Evolutionary conservation across 2,888 invertebrate genomes (phyloP).

Genomic region (Allophyes oxyacanthae): DNA sequence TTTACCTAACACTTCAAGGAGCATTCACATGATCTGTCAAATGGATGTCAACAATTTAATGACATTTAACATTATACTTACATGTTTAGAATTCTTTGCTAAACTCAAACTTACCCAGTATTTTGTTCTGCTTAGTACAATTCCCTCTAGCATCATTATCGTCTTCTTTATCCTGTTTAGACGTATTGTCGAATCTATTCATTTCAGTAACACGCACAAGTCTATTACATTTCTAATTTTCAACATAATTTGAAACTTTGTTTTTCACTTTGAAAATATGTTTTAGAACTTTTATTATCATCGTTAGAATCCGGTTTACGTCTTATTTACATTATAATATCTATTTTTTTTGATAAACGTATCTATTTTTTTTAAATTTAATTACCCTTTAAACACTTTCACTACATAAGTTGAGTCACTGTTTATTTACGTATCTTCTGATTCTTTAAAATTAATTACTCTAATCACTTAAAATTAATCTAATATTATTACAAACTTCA

Average conservation of each 20-base stretch:
- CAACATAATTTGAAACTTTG: constrained; percentile 37
- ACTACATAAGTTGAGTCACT: background rate
- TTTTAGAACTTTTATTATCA: constrained; percentile 23
- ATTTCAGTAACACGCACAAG: constrained; percentile 65
- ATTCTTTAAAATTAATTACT: background rate
- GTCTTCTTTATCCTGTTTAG: constrained; percentile 75
- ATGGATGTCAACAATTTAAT: too few species aligned
- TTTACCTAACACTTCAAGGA: too few species aligned
- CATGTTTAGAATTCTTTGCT: too few species aligned
- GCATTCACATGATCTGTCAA: too few species aligned
- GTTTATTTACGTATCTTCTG: background rate
- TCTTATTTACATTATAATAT: constrained; percentile 4
- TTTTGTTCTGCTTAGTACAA: constrained; percentile 81
- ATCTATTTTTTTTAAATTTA: too few species aligned
- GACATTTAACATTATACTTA: background rate
- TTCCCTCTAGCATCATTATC: constrained; percentile 75
- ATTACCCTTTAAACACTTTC: background rate
- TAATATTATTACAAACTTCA: background rate
- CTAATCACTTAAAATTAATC: background rate
- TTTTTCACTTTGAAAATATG: constrained; percentile 48
- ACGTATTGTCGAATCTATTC: constrained; percentile 79
- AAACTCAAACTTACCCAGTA: constrained; percentile 73
- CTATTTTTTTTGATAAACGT: background rate
- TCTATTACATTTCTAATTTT: constrained; percentile 40
- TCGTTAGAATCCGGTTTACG: background rate